A percentile compares a stretch with the other conserved stretches of the same genome.
phyloP scores from a whole-genome alignment of 2,888 invertebrate genomes.

The Leptinotarsa peninsularis region DNA sequence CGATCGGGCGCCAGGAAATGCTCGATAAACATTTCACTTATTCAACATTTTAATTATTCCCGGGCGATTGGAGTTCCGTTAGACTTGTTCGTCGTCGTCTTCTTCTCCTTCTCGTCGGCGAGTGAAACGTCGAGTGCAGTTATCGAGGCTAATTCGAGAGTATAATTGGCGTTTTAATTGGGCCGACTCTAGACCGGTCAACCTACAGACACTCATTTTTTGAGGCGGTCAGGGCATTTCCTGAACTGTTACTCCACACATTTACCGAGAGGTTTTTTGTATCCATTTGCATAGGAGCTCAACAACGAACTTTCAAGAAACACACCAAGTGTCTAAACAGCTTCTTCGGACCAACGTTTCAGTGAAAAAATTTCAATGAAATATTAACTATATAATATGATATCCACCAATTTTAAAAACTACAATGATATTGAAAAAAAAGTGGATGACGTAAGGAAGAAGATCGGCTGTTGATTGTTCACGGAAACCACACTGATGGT shows the following conservation, averaged over 20 bases:
- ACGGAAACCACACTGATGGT: too few species aligned
- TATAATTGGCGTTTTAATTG: constrained; percentile 34
- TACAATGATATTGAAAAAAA: too few species aligned
- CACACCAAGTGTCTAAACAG: too few species aligned
- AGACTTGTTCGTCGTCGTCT: neutral
- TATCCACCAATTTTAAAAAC: too few species aligned
- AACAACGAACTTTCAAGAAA: neutral
- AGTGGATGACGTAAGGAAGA: too few species aligned
- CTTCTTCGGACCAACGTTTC: too few species aligned
- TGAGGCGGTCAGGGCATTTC: constrained; percentile 10
- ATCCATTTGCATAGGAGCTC: neutral
- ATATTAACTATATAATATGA: too few species aligned
- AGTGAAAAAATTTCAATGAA: too few species aligned
- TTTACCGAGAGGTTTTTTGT: neutral
- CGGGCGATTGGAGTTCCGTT: constrained; percentile 34
- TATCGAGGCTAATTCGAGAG: constrained; percentile 30
- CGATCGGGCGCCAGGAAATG: constrained; percentile 33
- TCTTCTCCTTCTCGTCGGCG: constrained; percentile 15
- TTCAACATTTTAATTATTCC: constrained; percentile 24
- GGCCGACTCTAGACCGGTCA: constrained; percentile 29
- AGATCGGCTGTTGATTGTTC: too few species aligned
- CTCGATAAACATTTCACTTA: constrained; percentile 27
- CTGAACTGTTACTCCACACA: constrained; percentile 12
- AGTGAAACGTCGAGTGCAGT: constrained; percentile 30
- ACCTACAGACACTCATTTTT: constrained; percentile 35